A percentile compares a stretch with the other conserved stretches of the same genome.
Conservation (phyloP, 2,888 invertebrate species). For the Nyleta sp. region DNA sequence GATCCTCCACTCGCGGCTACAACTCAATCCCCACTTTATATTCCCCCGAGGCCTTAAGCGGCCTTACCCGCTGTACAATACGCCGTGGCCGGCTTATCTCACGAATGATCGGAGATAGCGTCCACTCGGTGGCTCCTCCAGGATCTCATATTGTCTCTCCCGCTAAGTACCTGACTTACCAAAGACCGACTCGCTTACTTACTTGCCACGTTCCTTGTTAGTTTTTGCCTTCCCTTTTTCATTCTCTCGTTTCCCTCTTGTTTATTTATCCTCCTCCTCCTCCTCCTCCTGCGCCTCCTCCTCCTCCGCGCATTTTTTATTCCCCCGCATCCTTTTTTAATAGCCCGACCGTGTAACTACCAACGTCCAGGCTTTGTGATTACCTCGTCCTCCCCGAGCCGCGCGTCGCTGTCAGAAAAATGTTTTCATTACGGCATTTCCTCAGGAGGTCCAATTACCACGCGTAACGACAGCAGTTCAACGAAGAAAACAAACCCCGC, state of each 20-base stretch:
- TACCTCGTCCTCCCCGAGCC: slow-evolving; percentile 11
- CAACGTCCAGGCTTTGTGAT: slow-evolving; percentile 38
- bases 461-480: slow-evolving; percentile 52
- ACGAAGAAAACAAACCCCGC: slow-evolving; percentile 28
- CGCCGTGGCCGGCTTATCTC: slow-evolving; percentile 76
- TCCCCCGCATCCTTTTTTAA: slow-evolving; percentile 17
- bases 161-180: slow-evolving; percentile 65
- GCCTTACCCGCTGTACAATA: slow-evolving; percentile 69
- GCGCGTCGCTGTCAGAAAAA: slow-evolving; percentile 37
- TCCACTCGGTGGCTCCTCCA: slow-evolving; percentile 70
- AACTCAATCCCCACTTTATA: slow-evolving; percentile 81
- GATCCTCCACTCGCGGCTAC: slow-evolving; percentile 83
- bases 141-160: slow-evolving; percentile 78
- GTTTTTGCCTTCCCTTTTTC: slow-evolving; percentile 56
- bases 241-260: slow-evolving; percentile 47
- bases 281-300: slow-evolving; percentile 1
- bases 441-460: slow-evolving; percentile 54
- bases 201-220: slow-evolving; percentile 60
- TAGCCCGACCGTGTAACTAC: slow-evolving; percentile 45
- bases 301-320: slow-evolving; percentile 10
- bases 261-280: slow-evolving; percentile 28
- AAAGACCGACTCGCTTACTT: slow-evolving; percentile 57
- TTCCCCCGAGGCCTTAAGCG: slow-evolving; percentile 71
- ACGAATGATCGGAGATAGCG: slow-evolving; percentile 80
- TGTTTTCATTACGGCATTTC: slow-evolving; percentile 54